Evolutionary conservation across 2,888 invertebrate genomes (phyloP).

Genomic region (Agonopterix subpropinquella): DNA sequence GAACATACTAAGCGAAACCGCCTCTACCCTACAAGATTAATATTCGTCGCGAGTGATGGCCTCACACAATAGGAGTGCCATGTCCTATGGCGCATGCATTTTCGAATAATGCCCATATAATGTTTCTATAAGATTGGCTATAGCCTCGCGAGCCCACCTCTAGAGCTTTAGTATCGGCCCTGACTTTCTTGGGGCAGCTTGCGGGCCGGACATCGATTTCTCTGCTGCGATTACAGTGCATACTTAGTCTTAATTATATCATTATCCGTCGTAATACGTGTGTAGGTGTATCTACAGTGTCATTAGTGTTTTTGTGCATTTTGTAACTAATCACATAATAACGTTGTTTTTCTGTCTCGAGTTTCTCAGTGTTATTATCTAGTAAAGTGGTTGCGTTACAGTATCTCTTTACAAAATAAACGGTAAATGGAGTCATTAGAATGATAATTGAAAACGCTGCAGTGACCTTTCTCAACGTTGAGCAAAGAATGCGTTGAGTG

Average conservation of each 20-base stretch:
- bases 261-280: slow-evolving; percentile 24
- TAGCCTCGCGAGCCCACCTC: slow-evolving; percentile 32
- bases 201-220: slow-evolving; percentile 6
- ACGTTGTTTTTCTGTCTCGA: slow-evolving; percentile 6
- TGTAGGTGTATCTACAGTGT: slow-evolving; percentile 11
- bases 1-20: slow-evolving; percentile 14
- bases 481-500: slow-evolving; percentile 20
- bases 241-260: slow-evolving; percentile 20
- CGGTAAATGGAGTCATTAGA: too few relatives aligned
- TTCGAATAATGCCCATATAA: slow-evolving; percentile 72
- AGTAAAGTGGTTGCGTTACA: too few relatives aligned
- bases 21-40: slow-evolving; percentile 59
- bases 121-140: slow-evolving; percentile 67
- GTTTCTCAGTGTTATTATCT: too few relatives aligned
- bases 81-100: slow-evolving; percentile 65
- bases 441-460: not conserved
- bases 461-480: slow-evolving; percentile 27
- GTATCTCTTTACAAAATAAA: too few relatives aligned
- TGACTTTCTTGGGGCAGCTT: slow-evolving; percentile 47
- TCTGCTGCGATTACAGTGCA: slow-evolving; percentile 1
- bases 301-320: slow-evolving; percentile 20
- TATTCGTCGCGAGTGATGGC: slow-evolving; percentile 62
- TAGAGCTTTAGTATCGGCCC: slow-evolving; percentile 48
- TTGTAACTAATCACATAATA: slow-evolving; percentile 19
- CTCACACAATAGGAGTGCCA: slow-evolving; percentile 55